Conservation (phyloP, 2,888 invertebrate species). For the Busseola fusca region DNA sequence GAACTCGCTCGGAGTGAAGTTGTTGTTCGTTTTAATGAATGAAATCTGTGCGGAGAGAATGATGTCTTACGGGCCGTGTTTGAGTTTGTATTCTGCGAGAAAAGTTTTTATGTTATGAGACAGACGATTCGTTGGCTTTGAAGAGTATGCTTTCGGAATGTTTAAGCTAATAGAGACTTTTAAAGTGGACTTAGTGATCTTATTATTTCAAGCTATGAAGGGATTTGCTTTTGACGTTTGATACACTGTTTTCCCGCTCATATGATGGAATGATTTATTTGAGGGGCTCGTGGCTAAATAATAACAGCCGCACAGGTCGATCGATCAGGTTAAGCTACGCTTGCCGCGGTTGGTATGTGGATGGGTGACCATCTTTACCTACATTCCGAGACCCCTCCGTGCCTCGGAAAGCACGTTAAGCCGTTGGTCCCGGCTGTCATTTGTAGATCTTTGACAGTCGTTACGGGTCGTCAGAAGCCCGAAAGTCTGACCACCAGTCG, state of each 20-base stretch:
- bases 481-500: too few relatives aligned
- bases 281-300: too few relatives aligned
- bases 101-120: constrained; percentile 47
- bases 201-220: constrained; percentile 6
- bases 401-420: too few relatives aligned
- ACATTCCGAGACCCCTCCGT: too few relatives aligned
- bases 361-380: too few relatives aligned
- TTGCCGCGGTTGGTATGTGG: too few relatives aligned
- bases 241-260: neutral
- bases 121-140: constrained; percentile 17
- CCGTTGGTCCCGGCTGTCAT: too few relatives aligned
- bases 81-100: constrained; percentile 55
- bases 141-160: constrained; percentile 9
- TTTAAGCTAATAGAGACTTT: constrained; percentile 12
- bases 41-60: constrained; percentile 67
- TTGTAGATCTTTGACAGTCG: too few relatives aligned
- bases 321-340: too few relatives aligned
- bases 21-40: constrained; percentile 72
- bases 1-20: constrained; percentile 71
- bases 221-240: neutral
- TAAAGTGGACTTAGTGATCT: constrained; percentile 9
- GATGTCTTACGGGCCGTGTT: constrained; percentile 57
- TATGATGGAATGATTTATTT: neutral
- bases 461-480: too few relatives aligned
- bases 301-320: too few relatives aligned